Base-by-base conservation (phyloP, 1,140 invertebrate species). In the Bilobella aurantiaca region DNA sequence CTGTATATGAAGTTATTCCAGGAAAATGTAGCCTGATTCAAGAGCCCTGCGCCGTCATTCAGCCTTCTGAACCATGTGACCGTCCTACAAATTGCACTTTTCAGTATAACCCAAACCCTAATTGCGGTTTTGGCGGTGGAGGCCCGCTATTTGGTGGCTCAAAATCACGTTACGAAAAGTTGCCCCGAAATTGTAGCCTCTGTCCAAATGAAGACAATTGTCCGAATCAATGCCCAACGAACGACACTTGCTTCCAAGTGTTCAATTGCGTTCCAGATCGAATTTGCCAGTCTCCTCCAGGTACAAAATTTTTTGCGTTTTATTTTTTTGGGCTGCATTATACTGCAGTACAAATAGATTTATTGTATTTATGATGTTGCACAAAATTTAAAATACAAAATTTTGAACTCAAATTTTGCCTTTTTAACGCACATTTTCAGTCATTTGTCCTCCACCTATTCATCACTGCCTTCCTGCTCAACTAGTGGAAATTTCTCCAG, bases 371-470 rank as follows among this genome's bases (percentile, higher is more conserved):
- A n/a, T n/a, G n/a, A n/a, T n/a, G n/a, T n/a, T n/a, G n/a, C n/a
- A n/a, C n/a, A n/a, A n/a, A n/a, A n/a, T n/a, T n/a, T n/a, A n/a
- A n/a, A n/a, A n/a, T n/a, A n/a, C n/a, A n/a, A n/a, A n/a, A n/a
- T n/a, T n/a, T n/a, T n/a, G n/a, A n/a, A n/a, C n/a, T n/a, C n/a
- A n/a, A n/a, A n/a, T 42, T 42, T n/a, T 12, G 37, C 8, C 8
- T 42, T 42, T 42, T 12, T 42, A 42, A 42, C 8, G 8, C 8
- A 42, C 37, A 42, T 42, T 42, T 12, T 42, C 12, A 53, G 49
- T 53, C 49, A 53, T 53, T 23, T 53, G 49, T 23, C 49, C 49
- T 53, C 49, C 49, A 53, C 49, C 49, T 5, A 53, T 53, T 23
- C 49, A 53, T 23, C 49, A 53, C 49, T 53, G 49, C 49, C 12